Evolutionary conservation across 2,888 invertebrate genomes (phyloP).

Genomic region (Agrotis clavis): DNA sequence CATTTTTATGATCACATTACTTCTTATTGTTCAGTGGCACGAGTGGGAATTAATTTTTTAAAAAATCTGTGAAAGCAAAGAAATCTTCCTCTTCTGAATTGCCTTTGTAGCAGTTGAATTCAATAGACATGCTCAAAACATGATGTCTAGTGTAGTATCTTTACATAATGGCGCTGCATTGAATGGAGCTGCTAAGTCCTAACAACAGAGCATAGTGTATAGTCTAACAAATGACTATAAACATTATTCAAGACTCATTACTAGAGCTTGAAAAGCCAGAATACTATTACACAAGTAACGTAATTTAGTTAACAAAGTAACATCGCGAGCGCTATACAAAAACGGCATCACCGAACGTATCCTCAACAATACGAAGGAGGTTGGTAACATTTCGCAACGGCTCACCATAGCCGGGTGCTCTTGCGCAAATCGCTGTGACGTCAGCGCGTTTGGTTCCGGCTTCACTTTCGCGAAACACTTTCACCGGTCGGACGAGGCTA

Average conservation of each 20-base stretch:
- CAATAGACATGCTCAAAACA: constrained; percentile 18
- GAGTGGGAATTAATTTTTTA: constrained; percentile 32
- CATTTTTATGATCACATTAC: constrained; percentile 32
- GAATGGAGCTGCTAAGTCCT: constrained; percentile 40
- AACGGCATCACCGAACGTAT: constrained; percentile 72
- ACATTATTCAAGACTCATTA: constrained; percentile 63
- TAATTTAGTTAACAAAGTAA: constrained; percentile 67
- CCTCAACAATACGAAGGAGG: constrained; percentile 76
- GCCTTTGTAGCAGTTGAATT: constrained; percentile 26
- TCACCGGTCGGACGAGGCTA: constrained; percentile 80
- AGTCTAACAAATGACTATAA: constrained; percentile 50
- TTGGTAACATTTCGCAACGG: constrained; percentile 86
- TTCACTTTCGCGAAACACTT: constrained; percentile 91
- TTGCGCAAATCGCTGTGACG: constrained; percentile 89
- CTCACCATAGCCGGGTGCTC: constrained; percentile 77
- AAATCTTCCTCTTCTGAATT: constrained; percentile 25
- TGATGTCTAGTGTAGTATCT: constrained; percentile 19
- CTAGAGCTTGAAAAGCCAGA: constrained; percentile 52
- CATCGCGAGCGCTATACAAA: constrained; percentile 64
- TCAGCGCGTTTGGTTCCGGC: constrained; percentile 87
- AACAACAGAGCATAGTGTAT: constrained; percentile 46
- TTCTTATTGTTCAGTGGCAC: constrained; percentile 39
- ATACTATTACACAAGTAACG: constrained; percentile 65
- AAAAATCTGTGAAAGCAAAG: constrained; percentile 46
- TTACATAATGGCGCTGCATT: constrained; percentile 41